These are phyloP conservation scores for Lophius piscatorius DNA, from an alignment of 2,113 vertebrate genomes.

Conservation along the genomic window DNA sequence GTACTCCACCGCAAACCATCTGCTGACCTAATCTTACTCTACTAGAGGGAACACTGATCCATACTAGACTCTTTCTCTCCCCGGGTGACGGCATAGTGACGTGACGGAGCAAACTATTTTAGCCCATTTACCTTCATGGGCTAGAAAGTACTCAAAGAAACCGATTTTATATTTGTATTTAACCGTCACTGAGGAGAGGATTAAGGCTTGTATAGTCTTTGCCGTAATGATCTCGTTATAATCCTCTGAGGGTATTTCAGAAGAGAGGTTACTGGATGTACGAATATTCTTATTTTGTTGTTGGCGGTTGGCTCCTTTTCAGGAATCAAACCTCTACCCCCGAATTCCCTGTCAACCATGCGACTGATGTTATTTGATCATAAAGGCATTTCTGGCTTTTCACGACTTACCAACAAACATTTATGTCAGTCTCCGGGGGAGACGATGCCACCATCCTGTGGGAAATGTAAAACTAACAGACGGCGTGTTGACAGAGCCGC, in stretches of 20 bases:
- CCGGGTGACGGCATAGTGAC: constrained; percentile 4
- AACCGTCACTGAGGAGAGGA: constrained; percentile 6
- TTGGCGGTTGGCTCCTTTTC: constrained; percentile 14
- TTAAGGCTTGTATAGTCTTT: constrained; percentile 22
- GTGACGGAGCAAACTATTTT: constrained; percentile 12
- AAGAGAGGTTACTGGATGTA: constrained; percentile 12
- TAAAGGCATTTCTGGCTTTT: constrained; percentile 58
- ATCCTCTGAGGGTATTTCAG: constrained; percentile 29
- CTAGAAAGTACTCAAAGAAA: neutral
- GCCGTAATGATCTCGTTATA: constrained; percentile 23
- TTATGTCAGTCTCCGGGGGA: constrained; percentile 39
- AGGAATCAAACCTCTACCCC: too few species aligned
- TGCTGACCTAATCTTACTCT: constrained; percentile 55
- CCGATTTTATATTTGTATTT: constrained; percentile 10
- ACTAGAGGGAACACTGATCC: constrained; percentile 36
- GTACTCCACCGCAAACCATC: constrained; percentile 45
- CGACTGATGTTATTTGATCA: too few species aligned
- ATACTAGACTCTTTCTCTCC: constrained; percentile 18
- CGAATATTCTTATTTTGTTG: constrained; percentile 10
- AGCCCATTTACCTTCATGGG: constrained; percentile 9
- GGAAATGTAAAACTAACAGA: constrained; percentile 13
- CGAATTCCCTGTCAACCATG: too few species aligned
- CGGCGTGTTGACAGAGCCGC: too few species aligned
- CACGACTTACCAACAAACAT: constrained; percentile 45
- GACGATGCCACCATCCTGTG: constrained; percentile 13